These are phyloP conservation scores for Drosophila burlai DNA, from an alignment of 1,140 invertebrate genomes.

Conservation along the genomic window DNA sequence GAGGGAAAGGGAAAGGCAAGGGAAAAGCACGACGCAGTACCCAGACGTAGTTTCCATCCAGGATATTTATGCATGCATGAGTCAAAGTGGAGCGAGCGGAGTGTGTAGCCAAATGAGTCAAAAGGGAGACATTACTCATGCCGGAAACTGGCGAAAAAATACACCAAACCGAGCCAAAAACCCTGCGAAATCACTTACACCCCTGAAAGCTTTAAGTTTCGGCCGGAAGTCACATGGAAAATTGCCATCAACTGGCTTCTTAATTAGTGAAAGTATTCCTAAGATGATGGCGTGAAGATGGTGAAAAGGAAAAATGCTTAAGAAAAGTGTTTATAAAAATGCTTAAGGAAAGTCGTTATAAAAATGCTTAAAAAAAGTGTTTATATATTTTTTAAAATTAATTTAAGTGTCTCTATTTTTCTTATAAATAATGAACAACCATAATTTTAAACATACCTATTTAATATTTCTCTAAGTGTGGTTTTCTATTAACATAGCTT, in stretches of 20 bases:
- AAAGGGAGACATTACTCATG: constrained; percentile 82
- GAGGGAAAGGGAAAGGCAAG: neutral
- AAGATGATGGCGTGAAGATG: neutral
- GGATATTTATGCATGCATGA: constrained; percentile 49
- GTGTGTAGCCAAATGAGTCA: constrained; percentile 76
- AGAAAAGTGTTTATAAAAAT: too few relatives aligned
- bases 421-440: neutral
- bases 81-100: constrained; percentile 11
- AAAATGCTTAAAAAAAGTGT: too few relatives aligned
- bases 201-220: constrained; percentile 20
- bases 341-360: too few relatives aligned
- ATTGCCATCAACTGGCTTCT: constrained; percentile 55
- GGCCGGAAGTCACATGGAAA: constrained; percentile 35
- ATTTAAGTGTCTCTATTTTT: neutral
- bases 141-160: constrained; percentile 38
- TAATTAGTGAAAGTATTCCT: constrained; percentile 48
- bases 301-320: too few relatives aligned
- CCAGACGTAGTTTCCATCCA: constrained; percentile 52
- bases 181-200: constrained; percentile 12
- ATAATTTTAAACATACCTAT: too few relatives aligned
- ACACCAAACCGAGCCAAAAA: constrained; percentile 7
- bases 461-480: too few relatives aligned
- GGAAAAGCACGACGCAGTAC: neutral
- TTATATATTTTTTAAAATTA: neutral
- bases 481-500: neutral